A percentile compares a stretch with the other conserved stretches of the same genome.
These are phyloP conservation scores for Ophraella communa DNA, from an alignment of 2,888 invertebrate species.

Conservation along the genomic window DNA sequence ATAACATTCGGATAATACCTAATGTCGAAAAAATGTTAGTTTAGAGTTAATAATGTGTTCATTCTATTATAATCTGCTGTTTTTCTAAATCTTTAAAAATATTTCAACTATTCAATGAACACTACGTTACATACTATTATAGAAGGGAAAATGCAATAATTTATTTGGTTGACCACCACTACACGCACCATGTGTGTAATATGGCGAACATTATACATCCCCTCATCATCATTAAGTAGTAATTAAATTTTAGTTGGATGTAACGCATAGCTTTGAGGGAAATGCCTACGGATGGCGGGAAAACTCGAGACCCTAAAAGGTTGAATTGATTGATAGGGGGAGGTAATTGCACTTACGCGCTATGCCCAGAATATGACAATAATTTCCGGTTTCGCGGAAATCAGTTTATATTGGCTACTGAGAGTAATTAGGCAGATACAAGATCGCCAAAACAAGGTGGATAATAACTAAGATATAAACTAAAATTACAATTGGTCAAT, in stretches of 20 bases:
- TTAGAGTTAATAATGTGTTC: too few relatives aligned
- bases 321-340: constrained; percentile 32
- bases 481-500: background rate
- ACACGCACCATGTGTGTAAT: constrained; percentile 43
- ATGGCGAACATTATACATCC: constrained; percentile 35
- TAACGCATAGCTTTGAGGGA: constrained; percentile 22
- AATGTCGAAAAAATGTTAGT: too few relatives aligned
- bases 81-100: too few relatives aligned
- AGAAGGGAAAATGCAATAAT: constrained; percentile 24
- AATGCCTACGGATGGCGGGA: constrained; percentile 26
- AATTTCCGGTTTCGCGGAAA: constrained; percentile 18
- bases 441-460: background rate
- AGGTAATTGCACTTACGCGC: constrained; percentile 28
- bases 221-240: constrained; percentile 43
- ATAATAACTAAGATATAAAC: background rate
- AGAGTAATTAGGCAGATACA: constrained; percentile 14
- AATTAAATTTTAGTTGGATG: constrained; percentile 41
- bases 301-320: constrained; percentile 33
- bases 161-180: constrained; percentile 33
- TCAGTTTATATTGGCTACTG: constrained; percentile 6
- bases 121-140: too few relatives aligned
- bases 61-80: too few relatives aligned
- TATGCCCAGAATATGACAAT: constrained; percentile 20
- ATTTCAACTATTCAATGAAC: too few relatives aligned
- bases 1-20: too few relatives aligned